Conservation (phyloP, 2,888 invertebrate species). For the Ypsolopha sequella region DNA sequence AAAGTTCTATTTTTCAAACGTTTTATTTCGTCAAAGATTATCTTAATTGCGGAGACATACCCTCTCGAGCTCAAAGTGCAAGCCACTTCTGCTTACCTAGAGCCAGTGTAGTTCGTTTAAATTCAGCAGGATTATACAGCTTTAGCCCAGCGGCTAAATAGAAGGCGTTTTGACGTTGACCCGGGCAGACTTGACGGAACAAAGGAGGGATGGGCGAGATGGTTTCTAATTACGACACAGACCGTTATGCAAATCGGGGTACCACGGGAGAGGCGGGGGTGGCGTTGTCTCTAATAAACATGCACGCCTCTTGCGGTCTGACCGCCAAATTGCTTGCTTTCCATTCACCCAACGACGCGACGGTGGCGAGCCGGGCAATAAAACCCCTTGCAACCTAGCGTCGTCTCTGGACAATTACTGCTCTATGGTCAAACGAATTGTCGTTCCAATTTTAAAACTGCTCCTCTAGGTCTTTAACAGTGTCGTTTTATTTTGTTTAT, state of each 20-base stretch:
- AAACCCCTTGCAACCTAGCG: slow-evolving; percentile 36
- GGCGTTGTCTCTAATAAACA: slow-evolving; percentile 66
- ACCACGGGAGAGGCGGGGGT: slow-evolving; percentile 12
- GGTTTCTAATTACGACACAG: slow-evolving; percentile 69
- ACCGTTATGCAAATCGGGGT: slow-evolving; percentile 66
- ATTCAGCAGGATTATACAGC: slow-evolving; percentile 37
- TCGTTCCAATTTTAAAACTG: slow-evolving; percentile 14
- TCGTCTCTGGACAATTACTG: slow-evolving; percentile 37
- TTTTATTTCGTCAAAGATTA: no score
- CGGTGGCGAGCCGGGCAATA: slow-evolving; percentile 28
- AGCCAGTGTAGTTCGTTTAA: slow-evolving; percentile 16
- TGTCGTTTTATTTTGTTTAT: neutral
- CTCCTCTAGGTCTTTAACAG: neutral
- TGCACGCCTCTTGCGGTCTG: slow-evolving; percentile 60
- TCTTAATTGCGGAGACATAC: no score
- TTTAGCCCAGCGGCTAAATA: slow-evolving; percentile 44
- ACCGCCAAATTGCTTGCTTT: slow-evolving; percentile 57
- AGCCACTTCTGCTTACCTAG: no score
- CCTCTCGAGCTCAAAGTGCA: no score
- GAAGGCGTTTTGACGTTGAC: slow-evolving; percentile 51
- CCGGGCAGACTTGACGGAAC: slow-evolving; percentile 48
- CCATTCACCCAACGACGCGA: slow-evolving; percentile 21
- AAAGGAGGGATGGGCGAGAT: slow-evolving; percentile 63
- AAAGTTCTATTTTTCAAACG: no score
- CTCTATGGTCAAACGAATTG: slow-evolving; percentile 35